Base-by-base conservation (phyloP, 2,797 vertebrate genomes). In the Benthosema pterotum region DNA sequence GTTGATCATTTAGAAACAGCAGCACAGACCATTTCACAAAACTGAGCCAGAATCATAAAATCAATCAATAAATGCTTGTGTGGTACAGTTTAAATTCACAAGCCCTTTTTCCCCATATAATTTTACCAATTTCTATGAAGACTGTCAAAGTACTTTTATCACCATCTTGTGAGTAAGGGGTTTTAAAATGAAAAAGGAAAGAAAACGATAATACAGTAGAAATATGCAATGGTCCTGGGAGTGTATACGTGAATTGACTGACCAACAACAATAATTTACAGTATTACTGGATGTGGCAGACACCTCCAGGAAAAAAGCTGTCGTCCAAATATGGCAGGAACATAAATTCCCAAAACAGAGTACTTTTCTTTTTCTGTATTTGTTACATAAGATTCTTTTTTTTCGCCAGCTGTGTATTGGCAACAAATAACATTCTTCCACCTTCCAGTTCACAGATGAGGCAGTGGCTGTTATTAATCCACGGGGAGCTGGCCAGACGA, bases 361-460 rank as follows among this genome's bases (percentile, higher is more conserved):
- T 13, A 46, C 45, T 46, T 13, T 46, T n/a, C 45, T 46, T 15
- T 46, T 46, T 46, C 45, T 46, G 13, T 46, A 46, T 13, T 13
- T 46, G 45, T 15, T 13, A 13, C n/a, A 46, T 15, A 46, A 46
- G 45, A 46, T 3, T n/a, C 28, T 4, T 7, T 38, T 8, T 38
- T 38, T 38, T 11, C 8, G 45, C 45, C 45, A 13, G n/a, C 45
- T 46, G 45, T 46, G 45, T 13, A 15, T 46, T 46, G 45, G 45
- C 45, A 15, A 46, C n/a, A 15, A 15, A 46, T 15, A 46, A 46
- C n/a, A 22, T 42, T 53, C 49, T 52, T 43, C 28, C 51, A 52
- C 13, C 25, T 42, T 42, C 42, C 38, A 62, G 42, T 62, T 45
- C 14, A 46, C 45, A 46, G 50, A 52, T 15, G 14, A 42, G 42